Percentiles rank a stretch among this genome's conserved stretches.
Conservation (phyloP, 2,797 vertebrate species). For the Pempheris klunzingeri region DNA sequence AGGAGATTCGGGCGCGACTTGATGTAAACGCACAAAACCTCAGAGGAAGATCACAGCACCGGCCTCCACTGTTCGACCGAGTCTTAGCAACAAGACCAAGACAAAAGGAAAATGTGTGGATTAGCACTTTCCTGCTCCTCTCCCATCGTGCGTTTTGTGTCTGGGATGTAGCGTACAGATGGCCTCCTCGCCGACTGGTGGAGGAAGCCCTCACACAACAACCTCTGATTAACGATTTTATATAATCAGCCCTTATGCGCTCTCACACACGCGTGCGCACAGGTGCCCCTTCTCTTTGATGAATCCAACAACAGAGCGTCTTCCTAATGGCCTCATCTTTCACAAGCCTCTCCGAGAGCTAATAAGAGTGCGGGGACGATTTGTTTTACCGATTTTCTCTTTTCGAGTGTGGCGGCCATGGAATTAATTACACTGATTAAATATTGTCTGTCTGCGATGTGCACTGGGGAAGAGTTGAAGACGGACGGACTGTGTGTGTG, state of each 20-base stretch:
- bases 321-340: conserved; percentile 81
- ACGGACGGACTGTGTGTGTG: conserved; percentile 46
- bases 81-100: conserved; percentile 6
- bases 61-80: no score
- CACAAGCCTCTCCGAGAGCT: conserved; percentile 75
- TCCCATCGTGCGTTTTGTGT: conserved; percentile 23
- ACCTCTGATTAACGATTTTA: conserved; percentile 71
- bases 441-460: conserved; percentile 78
- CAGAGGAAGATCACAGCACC: no score
- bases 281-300: conserved; percentile 81
- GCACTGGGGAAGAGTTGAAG: conserved; percentile 51
- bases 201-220: conserved; percentile 51
- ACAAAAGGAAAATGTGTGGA: conserved; percentile 19
- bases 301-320: conserved; percentile 71
- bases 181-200: conserved; percentile 2
- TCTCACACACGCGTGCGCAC: conserved; percentile 33
- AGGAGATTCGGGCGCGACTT: no score
- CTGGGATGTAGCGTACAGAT: conserved; percentile 27
- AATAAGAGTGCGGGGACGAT: conserved; percentile 80
- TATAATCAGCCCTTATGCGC: conserved; percentile 54
- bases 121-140: conserved; percentile 13
- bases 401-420: conserved; percentile 77
- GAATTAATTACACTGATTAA: conserved; percentile 88
- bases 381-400: conserved; percentile 84
- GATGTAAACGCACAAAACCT: no score